Conservation (phyloP, 2,113 vertebrate genomes). For the Hassar affinis region DNA sequence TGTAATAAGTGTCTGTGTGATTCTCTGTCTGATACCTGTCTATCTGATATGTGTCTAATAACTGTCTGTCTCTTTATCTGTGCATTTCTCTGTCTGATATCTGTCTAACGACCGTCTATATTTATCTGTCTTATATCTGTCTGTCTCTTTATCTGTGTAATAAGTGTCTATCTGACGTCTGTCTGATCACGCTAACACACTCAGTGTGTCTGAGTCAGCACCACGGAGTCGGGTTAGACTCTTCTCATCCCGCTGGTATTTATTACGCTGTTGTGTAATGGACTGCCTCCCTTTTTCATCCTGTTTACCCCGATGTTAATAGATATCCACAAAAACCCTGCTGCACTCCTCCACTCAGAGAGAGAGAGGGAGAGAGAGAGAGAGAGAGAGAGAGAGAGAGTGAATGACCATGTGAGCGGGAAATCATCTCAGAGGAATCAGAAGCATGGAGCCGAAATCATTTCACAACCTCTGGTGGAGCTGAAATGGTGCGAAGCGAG, state of each 20-base stretch:
- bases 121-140: not conserved
- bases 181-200: not conserved
- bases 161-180: not conserved
- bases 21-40: not conserved
- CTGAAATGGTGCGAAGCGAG: slow-evolving; percentile 45
- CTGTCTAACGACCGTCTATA: too few species aligned
- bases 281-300: slow-evolving; percentile 6
- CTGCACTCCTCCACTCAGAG: not conserved
- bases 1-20: not conserved
- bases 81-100: not conserved
- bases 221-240: slow-evolving; percentile 1
- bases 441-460: slow-evolving; percentile 55
- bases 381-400: slow-evolving; percentile 10
- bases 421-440: slow-evolving; percentile 37
- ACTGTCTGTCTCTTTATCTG: not conserved
- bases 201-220: slow-evolving; percentile 7
- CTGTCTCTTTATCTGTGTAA: not conserved
- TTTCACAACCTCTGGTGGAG: slow-evolving; percentile 62
- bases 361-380: slow-evolving; percentile 5
- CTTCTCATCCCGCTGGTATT: slow-evolving; percentile 37
- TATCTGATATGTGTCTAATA: not conserved
- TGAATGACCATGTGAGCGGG: not conserved
- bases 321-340: not conserved
- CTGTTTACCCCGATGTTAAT: slow-evolving; percentile 19
- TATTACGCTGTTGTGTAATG: slow-evolving; percentile 25